Conservation (phyloP, 2,888 invertebrate species). For the Tigriopus californicus region DNA sequence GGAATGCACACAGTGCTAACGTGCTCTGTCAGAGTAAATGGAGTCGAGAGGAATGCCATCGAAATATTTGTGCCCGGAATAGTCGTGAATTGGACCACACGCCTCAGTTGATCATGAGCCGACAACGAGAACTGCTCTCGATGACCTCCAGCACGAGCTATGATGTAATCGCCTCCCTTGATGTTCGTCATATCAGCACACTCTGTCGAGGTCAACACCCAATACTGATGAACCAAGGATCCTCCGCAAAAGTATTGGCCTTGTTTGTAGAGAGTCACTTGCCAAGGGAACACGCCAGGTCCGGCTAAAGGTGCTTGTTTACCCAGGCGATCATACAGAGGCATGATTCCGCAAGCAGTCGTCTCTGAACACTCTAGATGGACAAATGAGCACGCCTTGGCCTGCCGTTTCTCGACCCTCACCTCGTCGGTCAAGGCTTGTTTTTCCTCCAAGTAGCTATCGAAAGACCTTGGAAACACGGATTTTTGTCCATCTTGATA, state of each 20-base stretch:
- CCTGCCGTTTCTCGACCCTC: background rate
- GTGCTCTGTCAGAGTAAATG: background rate
- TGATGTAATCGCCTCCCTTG: background rate
- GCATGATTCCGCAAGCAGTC: background rate
- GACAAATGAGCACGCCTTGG: background rate
- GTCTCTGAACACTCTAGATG: background rate
- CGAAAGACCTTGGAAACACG: too few relatives aligned
- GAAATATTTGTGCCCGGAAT: background rate
- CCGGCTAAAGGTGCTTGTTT: background rate
- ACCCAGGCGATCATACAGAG: background rate
- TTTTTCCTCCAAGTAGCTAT: too few relatives aligned
- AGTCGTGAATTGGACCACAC: background rate
- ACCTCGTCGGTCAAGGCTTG: too few relatives aligned
- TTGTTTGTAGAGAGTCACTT: slow-evolving; percentile 2
- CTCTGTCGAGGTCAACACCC: slow-evolving; percentile 1
- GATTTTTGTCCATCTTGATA: too few relatives aligned
- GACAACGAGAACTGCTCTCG: background rate
- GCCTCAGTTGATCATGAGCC: background rate
- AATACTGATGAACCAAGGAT: background rate
- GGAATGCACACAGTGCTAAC: background rate
- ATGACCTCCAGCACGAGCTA: background rate
- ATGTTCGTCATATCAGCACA: background rate
- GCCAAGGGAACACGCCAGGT: slow-evolving; percentile 9
- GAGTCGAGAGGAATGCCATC: background rate
- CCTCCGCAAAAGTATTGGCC: background rate